phyloP scores from a whole-genome alignment of 2,113 vertebrate species.

The Leucosticte australis region DNA sequence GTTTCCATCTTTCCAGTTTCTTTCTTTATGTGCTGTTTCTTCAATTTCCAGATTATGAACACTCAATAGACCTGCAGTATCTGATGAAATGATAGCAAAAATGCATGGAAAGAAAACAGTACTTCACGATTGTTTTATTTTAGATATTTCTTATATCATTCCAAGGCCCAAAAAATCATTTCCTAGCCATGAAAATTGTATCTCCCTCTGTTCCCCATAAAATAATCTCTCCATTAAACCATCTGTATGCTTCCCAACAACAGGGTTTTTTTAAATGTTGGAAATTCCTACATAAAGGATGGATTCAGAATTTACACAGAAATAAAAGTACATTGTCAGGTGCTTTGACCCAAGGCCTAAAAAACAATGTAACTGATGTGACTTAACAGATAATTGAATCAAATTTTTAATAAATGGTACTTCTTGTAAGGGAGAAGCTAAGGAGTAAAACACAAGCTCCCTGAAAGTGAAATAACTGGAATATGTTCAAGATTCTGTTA shows the following conservation, averaged over 20 bases:
- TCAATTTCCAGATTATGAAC: neutral
- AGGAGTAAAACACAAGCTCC: neutral
- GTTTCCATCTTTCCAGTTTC: neutral
- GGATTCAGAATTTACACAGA: neutral
- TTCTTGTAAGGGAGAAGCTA: neutral
- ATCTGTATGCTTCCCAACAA: neutral
- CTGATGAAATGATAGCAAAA: neutral
- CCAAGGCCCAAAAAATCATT: neutral
- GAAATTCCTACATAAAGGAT: slow-evolving; percentile 31
- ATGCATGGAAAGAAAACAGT: neutral
- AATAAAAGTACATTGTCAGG: neutral
- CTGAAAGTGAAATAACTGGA: slow-evolving; percentile 2
- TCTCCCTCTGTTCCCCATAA: neutral
- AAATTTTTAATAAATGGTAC: neutral
- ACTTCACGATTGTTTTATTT: neutral
- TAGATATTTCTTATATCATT: neutral
- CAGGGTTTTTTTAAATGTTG: neutral
- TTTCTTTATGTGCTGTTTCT: neutral
- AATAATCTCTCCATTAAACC: neutral
- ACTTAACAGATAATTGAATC: neutral
- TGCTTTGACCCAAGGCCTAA: neutral
- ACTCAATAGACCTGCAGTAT: neutral
- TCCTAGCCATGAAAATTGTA: neutral
- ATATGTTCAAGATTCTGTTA: slow-evolving; percentile 38
- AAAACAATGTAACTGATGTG: neutral